Evolutionary conservation across 2,797 vertebrate genomes (phyloP), one percentile per base, ranked within the genome.

Genomic region (Coregonus sp.): DNA sequence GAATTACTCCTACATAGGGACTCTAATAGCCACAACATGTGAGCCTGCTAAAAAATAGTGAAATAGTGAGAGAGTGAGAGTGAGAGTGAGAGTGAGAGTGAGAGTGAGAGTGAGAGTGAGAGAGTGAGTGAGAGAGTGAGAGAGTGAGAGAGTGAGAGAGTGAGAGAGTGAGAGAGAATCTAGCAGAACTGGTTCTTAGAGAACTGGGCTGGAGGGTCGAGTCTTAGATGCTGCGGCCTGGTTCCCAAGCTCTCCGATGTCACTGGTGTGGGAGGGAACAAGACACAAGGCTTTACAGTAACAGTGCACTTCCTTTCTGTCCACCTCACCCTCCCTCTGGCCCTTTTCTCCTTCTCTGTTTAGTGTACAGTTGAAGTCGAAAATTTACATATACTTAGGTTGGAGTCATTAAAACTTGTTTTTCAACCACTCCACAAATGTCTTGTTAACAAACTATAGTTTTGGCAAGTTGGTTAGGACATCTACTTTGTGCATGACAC

Each of bases 331-430:
- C 16, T 63, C 29, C 16, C 59, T 11, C 11, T 66, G 4, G 4
- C 5, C n/a, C 47, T 56, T 73, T 40, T 79, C 68, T 73, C 2
- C 70, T 18, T 6, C 65, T n/a, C 50, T 74, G 70, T 74, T 70
- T 74, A 15, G 25, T 31, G 1, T 59, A 33, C 33, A 33, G 25
- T 25, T 25, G 25, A 25, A 25, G 25, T 25, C 25, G 25, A 25
- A 25, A 25, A 25, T 25, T 25, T 25, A 25, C 25, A 25, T 25
- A 25, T 25, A 25, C 25, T 25, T 25, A 25, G 25, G 25, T 25
- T 25, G 25, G 25, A 25, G 25, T 25, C 25, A 25, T 25, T 25
- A 25, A 25, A 25, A 25, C 25, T 25, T 25, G 25, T 25, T 25
- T 25, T 25, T 25, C 25, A 25, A 25, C 25, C 25, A 25, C 25